Evolutionary conservation across 2,888 invertebrate species (phyloP).

Genomic region (Drosophila fungiperda): DNA sequence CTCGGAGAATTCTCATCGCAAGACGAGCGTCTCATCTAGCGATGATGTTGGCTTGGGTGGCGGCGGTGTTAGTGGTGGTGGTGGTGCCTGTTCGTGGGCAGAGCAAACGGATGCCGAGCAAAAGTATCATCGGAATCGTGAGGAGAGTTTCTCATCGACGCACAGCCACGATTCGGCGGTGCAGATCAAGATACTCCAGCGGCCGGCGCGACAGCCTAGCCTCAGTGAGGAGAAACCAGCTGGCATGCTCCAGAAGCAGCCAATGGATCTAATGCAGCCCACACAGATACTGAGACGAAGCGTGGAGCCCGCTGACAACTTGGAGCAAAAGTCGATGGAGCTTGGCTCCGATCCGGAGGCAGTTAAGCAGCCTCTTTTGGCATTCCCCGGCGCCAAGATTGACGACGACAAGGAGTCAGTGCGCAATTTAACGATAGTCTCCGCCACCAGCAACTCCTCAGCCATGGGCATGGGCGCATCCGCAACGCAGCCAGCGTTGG

Average conservation of each 20-base stretch:
- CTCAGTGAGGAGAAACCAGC: slow-evolving; percentile 72
- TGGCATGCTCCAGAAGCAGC: slow-evolving; percentile 46
- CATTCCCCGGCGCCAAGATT: slow-evolving; percentile 19
- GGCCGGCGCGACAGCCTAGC: slow-evolving; percentile 75
- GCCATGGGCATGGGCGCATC: slow-evolving; percentile 17
- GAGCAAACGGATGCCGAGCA: slow-evolving; percentile 85
- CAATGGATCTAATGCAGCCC: slow-evolving; percentile 63
- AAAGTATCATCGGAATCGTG: slow-evolving; percentile 81
- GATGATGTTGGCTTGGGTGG: slow-evolving; percentile 71
- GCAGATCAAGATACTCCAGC: slow-evolving; percentile 84
- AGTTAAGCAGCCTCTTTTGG: slow-evolving; percentile 1
- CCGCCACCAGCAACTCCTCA: slow-evolving; percentile 3
- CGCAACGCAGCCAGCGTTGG: slow-evolving; percentile 18
- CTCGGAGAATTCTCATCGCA: slow-evolving; percentile 85
- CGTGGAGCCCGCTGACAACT: slow-evolving; percentile 65
- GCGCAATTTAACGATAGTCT: slow-evolving; percentile 28
- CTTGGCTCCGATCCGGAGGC: slow-evolving; percentile 21
- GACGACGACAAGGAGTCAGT: slow-evolving; percentile 48
- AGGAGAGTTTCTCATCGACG: slow-evolving; percentile 83
- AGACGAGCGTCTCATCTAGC: slow-evolving; percentile 84
- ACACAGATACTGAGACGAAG: slow-evolving; percentile 84
- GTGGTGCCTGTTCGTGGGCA: slow-evolving; percentile 85
- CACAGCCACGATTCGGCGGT: slow-evolving; percentile 84
- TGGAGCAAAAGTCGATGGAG: slow-evolving; percentile 34
- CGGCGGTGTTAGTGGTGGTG: slow-evolving; percentile 16